phyloP scores from a whole-genome alignment of 2,797 vertebrate species.

The Hipposideros larvatus region DNA sequence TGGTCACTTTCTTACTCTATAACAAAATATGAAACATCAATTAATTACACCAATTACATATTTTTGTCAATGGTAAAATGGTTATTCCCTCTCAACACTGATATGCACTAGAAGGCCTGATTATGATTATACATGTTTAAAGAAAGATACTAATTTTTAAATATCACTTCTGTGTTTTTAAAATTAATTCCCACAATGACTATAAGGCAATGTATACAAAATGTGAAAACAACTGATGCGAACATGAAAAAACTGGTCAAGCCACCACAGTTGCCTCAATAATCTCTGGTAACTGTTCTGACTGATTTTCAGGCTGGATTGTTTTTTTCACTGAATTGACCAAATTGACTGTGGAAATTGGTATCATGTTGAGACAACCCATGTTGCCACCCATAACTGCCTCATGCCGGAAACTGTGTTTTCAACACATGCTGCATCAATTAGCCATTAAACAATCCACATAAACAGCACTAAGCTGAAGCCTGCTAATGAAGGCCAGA shows the following conservation, averaged over 20 bases:
- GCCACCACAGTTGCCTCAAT: background rate
- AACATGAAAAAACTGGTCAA: slow-evolving; percentile 54
- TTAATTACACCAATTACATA: slow-evolving; percentile 70
- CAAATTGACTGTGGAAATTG: slow-evolving; percentile 84
- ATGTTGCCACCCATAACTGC: slow-evolving; percentile 70
- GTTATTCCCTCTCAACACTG: slow-evolving; percentile 19
- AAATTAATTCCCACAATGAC: slow-evolving; percentile 40
- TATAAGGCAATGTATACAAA: background rate
- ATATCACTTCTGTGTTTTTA: slow-evolving; percentile 26
- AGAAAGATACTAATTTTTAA: slow-evolving; percentile 45
- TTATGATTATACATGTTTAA: slow-evolving; percentile 6
- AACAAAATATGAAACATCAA: slow-evolving; percentile 73
- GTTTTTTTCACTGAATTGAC: slow-evolving; percentile 73
- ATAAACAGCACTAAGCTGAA: background rate
- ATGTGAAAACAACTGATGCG: slow-evolving; percentile 46
- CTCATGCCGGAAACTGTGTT: slow-evolving; percentile 67
- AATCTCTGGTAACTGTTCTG: slow-evolving; percentile 41
- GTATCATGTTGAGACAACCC: slow-evolving; percentile 74
- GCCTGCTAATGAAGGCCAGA: slow-evolving; percentile 48
- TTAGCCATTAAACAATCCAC: slow-evolving; percentile 71
- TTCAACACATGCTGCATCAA: slow-evolving; percentile 52
- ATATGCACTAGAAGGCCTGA: background rate
- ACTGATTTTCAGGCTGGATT: slow-evolving; percentile 67
- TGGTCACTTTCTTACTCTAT: slow-evolving; percentile 77
- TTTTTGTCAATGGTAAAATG: background rate